Conservation (phyloP, 2,113 vertebrate genomes). For the Pterophyllum scalare region DNA sequence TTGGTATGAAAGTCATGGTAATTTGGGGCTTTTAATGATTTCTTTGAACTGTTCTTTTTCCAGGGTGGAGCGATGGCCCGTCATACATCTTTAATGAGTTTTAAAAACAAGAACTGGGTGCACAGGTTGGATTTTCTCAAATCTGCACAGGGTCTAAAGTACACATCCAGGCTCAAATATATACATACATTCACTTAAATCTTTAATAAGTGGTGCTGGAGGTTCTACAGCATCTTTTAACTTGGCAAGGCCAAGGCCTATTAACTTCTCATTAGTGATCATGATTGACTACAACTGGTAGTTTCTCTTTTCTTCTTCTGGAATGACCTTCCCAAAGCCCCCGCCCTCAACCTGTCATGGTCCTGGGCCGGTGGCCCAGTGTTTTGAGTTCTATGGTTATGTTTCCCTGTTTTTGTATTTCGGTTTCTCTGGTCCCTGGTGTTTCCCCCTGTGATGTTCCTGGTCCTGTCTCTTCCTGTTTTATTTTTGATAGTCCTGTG, state of each 20-base stretch:
- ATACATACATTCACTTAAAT: neutral
- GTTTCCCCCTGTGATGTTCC: too few species aligned
- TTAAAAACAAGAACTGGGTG: neutral
- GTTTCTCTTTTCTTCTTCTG: neutral
- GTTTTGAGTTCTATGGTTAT: too few species aligned
- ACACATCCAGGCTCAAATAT: neutral
- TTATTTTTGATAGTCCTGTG: too few species aligned
- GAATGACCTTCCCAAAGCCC: neutral
- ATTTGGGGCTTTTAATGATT: neutral
- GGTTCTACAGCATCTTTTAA: neutral
- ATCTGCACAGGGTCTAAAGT: neutral
- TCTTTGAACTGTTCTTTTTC: neutral
- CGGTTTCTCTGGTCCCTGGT: too few species aligned
- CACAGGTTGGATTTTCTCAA: neutral
- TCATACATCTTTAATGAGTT: neutral
- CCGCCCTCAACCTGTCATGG: fast-evolving
- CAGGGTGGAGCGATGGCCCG: fast-evolving
- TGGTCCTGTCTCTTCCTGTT: too few species aligned
- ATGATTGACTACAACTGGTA: too few species aligned
- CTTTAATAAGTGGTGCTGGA: neutral
- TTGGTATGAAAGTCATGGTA: neutral
- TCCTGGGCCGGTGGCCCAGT: too few species aligned
- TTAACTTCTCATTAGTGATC: fast-evolving
- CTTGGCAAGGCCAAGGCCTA: neutral
- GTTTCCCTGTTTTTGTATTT: too few species aligned